Evolutionary conservation across 2,888 invertebrate species (phyloP).

Genomic region (Ennomos quercinarius): DNA sequence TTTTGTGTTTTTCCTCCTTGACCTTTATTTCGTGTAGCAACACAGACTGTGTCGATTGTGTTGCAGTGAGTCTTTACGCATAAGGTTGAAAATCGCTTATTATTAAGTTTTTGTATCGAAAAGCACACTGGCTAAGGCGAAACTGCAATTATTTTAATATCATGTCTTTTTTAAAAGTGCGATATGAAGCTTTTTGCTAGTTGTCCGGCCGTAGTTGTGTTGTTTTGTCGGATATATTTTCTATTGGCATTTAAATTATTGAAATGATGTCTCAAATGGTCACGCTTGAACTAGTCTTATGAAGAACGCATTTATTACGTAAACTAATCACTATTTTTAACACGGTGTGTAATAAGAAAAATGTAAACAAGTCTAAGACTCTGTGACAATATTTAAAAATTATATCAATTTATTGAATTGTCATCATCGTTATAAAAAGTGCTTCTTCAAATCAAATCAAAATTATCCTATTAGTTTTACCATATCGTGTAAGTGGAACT

Average conservation of each 20-base stretch:
- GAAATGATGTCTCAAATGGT: conserved; percentile 39
- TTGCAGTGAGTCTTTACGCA: conserved; percentile 14
- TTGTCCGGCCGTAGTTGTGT: background rate
- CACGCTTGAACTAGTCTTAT: conserved; percentile 62
- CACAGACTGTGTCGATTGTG: conserved; percentile 21
- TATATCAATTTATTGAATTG: conserved; percentile 1
- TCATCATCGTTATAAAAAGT: conserved; percentile 3
- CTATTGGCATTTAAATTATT: conserved; percentile 37
- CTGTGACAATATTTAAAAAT: conserved; percentile 24
- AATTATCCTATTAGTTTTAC: conserved; percentile 3
- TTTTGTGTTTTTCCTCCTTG: conserved; percentile 44
- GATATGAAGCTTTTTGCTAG: too few species aligned
- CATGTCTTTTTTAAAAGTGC: conserved; percentile 1
- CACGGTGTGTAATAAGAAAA: background rate
- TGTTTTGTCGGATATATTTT: conserved; percentile 40
- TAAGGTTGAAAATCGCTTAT: conserved; percentile 12
- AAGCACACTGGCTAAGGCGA: too few species aligned
- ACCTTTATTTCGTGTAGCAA: conserved; percentile 22
- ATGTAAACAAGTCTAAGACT: conserved; percentile 16
- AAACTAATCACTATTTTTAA: conserved; percentile 26
- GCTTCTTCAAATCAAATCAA: conserved; percentile 5
- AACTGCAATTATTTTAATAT: conserved; percentile 4
- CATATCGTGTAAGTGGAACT: background rate
- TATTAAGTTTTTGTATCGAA: conserved; percentile 7
- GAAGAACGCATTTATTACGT: conserved; percentile 63